Conservation (phyloP, 2,888 invertebrate species). For the Urechis unicinctus region DNA sequence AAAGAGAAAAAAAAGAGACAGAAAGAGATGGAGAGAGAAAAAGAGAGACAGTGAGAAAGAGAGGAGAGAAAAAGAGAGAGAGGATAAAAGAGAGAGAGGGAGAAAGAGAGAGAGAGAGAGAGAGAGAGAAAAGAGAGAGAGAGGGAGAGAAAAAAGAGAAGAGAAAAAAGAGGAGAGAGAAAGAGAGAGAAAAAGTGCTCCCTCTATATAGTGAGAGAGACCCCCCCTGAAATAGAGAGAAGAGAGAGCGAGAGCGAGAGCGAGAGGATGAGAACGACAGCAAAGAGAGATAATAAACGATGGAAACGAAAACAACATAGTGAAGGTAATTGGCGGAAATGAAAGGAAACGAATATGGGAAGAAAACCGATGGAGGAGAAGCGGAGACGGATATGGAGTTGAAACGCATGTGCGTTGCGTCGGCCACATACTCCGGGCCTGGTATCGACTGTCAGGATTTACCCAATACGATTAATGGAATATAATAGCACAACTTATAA, state of each 20-base stretch:
- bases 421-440: no score
- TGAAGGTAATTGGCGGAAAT: background rate
- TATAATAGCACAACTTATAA: no score
- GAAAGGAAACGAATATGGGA: background rate
- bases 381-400: no score
- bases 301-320: background rate
- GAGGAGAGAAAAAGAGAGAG: background rate
- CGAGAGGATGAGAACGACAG: background rate
- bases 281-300: background rate
- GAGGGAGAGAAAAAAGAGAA: background rate
- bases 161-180: background rate
- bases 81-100: background rate
- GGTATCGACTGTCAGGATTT: no score
- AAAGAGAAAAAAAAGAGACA: background rate
- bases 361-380: background rate
- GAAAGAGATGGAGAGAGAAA: slow-evolving; percentile 1
- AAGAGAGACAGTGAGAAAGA: background rate
- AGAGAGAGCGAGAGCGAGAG: background rate
- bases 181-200: background rate
- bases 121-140: background rate
- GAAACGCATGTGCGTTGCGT: no score
- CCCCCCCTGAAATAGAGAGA: background rate
- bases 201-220: no score
- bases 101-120: background rate
- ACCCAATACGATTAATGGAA: no score